These are phyloP conservation scores for Morelia viridis DNA, from an alignment of 2,797 vertebrate species.

Conservation along the genomic window DNA sequence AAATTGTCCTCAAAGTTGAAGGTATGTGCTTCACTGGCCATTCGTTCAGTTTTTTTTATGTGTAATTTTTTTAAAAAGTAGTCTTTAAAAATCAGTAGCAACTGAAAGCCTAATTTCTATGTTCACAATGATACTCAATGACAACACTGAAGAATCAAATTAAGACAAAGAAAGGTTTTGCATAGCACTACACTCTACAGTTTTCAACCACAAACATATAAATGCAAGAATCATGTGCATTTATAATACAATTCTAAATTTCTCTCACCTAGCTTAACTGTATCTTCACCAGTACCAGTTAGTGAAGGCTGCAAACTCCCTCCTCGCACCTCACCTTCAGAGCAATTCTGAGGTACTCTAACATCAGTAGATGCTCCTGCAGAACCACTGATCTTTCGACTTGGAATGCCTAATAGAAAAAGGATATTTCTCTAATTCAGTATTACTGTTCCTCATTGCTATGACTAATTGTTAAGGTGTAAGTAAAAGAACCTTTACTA, in stretches of 20 bases:
- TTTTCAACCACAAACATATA: not conserved
- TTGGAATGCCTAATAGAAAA: constrained; percentile 83
- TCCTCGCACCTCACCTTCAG: constrained; percentile 78
- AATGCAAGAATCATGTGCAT: not conserved
- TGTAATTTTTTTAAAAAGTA: not conserved
- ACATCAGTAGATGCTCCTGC: constrained; percentile 73
- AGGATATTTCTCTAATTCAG: not conserved
- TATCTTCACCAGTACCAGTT: constrained; percentile 76
- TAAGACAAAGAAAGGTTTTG: not conserved
- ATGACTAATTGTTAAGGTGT: not conserved
- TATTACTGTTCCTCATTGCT: not conserved
- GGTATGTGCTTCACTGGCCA: not conserved
- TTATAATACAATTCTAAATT: not conserved
- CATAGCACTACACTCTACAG: not conserved
- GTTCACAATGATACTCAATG: not conserved
- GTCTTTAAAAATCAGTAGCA: not conserved
- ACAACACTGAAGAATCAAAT: not conserved
- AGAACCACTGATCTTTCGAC: constrained; percentile 78
- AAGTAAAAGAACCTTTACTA: not conserved
- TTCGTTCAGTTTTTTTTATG: not conserved
- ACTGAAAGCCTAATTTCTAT: not conserved
- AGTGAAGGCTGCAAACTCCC: constrained; percentile 77
- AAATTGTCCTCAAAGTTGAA: not conserved
- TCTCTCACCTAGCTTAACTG: constrained; percentile 81
- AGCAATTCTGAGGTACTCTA: constrained; percentile 73